Evolutionary conservation across 2,113 vertebrate species (phyloP), one percentile per base, ranked within the genome.

Genomic region (Pleuronectes platessa): DNA sequence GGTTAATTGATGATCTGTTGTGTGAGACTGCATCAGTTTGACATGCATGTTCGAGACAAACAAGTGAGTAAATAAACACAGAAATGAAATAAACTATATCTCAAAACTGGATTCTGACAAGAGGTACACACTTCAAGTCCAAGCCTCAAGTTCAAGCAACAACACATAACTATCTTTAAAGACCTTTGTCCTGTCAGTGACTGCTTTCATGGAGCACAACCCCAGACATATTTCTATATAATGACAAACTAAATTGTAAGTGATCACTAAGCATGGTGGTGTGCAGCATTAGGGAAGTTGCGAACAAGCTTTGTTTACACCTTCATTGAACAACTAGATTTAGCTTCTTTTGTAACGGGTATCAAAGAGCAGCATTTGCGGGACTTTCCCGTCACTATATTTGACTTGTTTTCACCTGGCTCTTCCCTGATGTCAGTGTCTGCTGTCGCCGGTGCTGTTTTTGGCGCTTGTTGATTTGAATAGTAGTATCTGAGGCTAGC

Each of bases 401-500:
- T 42, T 14, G 2, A 11, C 12, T 45, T 23, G 51, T 21, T n/a
- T 45, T 17, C 17, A 63, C 18, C 11, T 23, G 12, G 42, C 15
- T 5, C 47, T 56, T 10, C 9, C 56, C 14, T 13, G 18, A 0
- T 12, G 15, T 21, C 15, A 35, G 4, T 47, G 17, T 4, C 13
- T 11, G 2, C 27, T 17, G 23, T 21, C 17, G 7, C 15, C 24
- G 37, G 1, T n/a, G 9, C 1, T 15, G 26, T 56, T 61, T 87
- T 88, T 87, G 68, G 81, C 89, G 85, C 76, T 89, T 78, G 53
- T 27, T 69, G 17, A 51, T 73, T 80, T 84, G 70, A 76, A 80
- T 42, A 7, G 17, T 61, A 61, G 69, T 64, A 59, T 53, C 35
- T 23, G 2, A 1, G 74, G 64, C 78, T 69, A 13, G n/a, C 35